Evolutionary conservation across 2,797 vertebrate species (phyloP).

Genomic region (Spinus pinus): DNA sequence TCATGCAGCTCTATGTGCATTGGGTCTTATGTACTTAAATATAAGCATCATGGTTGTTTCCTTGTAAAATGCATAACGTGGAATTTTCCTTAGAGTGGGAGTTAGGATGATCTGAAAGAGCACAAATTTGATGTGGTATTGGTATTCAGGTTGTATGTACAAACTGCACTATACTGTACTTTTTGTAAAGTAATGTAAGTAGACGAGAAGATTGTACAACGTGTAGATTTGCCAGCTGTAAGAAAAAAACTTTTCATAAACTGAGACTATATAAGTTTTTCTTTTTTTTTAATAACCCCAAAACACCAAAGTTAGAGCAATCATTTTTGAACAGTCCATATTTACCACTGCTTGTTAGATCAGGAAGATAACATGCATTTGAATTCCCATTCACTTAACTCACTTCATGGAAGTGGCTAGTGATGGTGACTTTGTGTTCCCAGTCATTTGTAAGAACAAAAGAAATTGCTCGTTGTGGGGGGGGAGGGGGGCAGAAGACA

Average conservation of each 20-base stretch:
- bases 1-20: neutral
- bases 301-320: constrained; percentile 70
- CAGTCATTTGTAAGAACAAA: neutral
- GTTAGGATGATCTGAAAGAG: constrained; percentile 53
- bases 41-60: neutral
- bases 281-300: neutral
- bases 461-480: neutral
- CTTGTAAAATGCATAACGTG: neutral
- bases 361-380: neutral
- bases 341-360: neutral
- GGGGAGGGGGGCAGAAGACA: accelerated
- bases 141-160: constrained; percentile 65
- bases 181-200: constrained; percentile 64
- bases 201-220: constrained; percentile 67
- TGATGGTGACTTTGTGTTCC: neutral
- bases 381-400: neutral
- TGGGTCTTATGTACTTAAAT: neutral
- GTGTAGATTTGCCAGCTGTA: constrained; percentile 52
- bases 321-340: constrained; percentile 23
- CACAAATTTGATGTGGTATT: constrained; percentile 46
- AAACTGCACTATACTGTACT: constrained; percentile 61
- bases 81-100: neutral
- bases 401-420: neutral
- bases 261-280: constrained; percentile 48
- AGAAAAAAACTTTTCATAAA: constrained; percentile 57